Evolutionary conservation across 2,797 vertebrate genomes (phyloP), one percentile per base, ranked within the genome.

Genomic region (Anableps anableps): DNA sequence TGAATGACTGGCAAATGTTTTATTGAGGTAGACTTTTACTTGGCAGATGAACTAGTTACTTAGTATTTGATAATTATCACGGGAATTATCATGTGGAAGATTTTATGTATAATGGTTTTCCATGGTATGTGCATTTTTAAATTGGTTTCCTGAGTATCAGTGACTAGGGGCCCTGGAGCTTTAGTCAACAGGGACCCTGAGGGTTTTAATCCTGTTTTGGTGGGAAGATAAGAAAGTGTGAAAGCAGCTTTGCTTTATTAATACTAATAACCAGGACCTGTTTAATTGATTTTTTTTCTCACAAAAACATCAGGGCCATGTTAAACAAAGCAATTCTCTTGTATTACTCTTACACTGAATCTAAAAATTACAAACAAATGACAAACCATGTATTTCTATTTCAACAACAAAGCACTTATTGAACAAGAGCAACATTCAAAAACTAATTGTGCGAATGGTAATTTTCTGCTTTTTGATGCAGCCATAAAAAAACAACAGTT

Each of bases 401-500:
- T 19, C 34, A 31, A 50, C n/a, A 31, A 19, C 21, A 17, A 19
- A 72, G 13, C 17, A 48, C 45, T 50, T 72, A 45, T 31, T 21
- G 45, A 73, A 34, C 29, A 34, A 1, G 47, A 23, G 45, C 71
- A 26, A 48, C 17, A 62, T 80, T 31, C 21, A 55, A 53, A 55
- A 19, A 21, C 9, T 5, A 53, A 31, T 5, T 53, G 31, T 53
- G 29, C 17, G 1, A 43, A 14, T 47, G 26, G 14, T 47, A 62
- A 36, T 64, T 50, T 41, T 47, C 55, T 36, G n/a, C 26, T 2
- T 45, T 88, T 9, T 60, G 31, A 80, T 77, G 77, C 38, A 13
- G 58, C 41, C 8, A 50, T 80, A 85, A 87, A 38, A 80, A 82
- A 87, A 47, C 72, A 72, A 21, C 11, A 68, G 36, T 58, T 80